phyloP scores from a whole-genome alignment of 2,113 vertebrate genomes.

The Psophia crepitans region DNA sequence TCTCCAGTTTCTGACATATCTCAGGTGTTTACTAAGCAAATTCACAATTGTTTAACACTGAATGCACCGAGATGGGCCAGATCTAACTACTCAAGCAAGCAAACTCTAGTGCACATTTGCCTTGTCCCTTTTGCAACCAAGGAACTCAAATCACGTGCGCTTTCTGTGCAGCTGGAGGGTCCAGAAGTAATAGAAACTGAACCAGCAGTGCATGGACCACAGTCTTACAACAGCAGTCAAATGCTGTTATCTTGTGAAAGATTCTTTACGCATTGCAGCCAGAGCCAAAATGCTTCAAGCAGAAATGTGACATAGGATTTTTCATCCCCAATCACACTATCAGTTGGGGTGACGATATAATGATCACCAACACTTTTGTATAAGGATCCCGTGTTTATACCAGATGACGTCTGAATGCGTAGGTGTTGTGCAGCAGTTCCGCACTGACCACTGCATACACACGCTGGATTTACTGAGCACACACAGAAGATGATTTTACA shows the following conservation, averaged over 20 bases:
- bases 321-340: background rate
- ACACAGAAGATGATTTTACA: background rate
- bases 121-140: background rate
- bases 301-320: background rate
- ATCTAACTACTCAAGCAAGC: background rate
- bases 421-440: background rate
- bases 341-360: background rate
- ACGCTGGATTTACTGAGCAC: background rate
- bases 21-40: background rate
- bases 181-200: background rate
- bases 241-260: background rate
- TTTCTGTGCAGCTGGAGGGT: background rate
- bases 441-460: rapidly evolving
- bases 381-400: background rate
- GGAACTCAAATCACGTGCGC: background rate
- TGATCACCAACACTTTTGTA: background rate
- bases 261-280: background rate
- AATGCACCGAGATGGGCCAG: background rate
- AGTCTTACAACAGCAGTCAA: background rate
- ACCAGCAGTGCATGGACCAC: background rate
- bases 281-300: background rate
- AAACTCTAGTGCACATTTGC: background rate
- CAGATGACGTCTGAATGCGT: rapidly evolving
- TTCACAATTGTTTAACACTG: background rate
- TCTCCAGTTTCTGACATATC: background rate